Evolutionary conservation across 2,888 invertebrate species (phyloP), one percentile per base, ranked within the genome.

Genomic region (Miltochrista miniata): DNA sequence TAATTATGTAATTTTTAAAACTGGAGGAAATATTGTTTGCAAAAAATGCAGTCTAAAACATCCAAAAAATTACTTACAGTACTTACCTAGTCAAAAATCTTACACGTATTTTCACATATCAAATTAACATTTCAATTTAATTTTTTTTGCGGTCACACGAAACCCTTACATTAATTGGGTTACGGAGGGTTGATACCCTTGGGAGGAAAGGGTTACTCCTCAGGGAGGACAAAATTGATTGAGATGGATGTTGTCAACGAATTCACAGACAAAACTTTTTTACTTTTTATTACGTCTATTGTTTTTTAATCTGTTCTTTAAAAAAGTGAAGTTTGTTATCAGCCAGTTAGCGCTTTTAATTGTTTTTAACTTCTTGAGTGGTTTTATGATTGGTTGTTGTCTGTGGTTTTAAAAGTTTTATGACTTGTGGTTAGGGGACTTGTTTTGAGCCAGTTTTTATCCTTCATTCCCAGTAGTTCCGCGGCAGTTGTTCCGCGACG

Each of bases 241-340:
- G 90, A 89, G 90, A 91, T 87, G 85, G 86, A 90, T 90, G 81
- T 85, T 86, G 88, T 90, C 90, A 85, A 73, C 88, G 82, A 85
- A 86, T 83, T 83, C 73, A 71, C 73, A 74, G 81, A 79, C 73
- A 79, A 78, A 80, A 85, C 78, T 83, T 83, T 81, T 13, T 70
- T 77, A n/a, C n/a, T n/a, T n/a, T 77, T 79, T 73, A 70, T 65
- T 68, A 68, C 60, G 56, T 65, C 43, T 66, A 70, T 70, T 70
- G 68, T 57, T 67, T 67, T 61, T 59, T 64, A 69, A 61, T 65
- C 48, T 55, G 71, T 64, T 61, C 59, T 53, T 59, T 34, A 48
- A 60, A 49, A 74, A 74, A 72, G 74, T 78, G 76, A 73, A 61
- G 61, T 68, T 65, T 70, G 62, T 80, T 78, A 81, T 81, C 74